A percentile compares a stretch with the other conserved stretches of the same genome.
Conservation (phyloP, 2,888 invertebrate genomes). For the Electrophaes corylata region DNA sequence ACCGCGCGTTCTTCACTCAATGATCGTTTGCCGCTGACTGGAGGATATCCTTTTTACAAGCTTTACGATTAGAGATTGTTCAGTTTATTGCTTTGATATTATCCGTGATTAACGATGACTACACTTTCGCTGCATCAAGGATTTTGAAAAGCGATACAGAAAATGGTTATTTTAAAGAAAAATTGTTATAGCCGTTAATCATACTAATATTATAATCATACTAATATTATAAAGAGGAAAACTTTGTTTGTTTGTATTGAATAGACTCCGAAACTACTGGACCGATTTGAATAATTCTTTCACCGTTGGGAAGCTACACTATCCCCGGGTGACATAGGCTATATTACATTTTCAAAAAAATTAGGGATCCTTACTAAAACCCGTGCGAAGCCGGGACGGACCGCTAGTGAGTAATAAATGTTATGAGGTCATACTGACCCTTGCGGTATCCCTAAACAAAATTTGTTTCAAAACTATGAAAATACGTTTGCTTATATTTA, state of each 20-base stretch:
- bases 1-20: constrained; percentile 30
- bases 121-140: constrained; percentile 35
- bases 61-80: constrained; percentile 61
- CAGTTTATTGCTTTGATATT: constrained; percentile 55
- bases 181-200: too few species aligned
- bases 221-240: too few species aligned
- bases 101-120: constrained; percentile 40
- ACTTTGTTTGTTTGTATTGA: too few species aligned
- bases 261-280: too few species aligned
- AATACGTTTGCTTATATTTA: constrained; percentile 1
- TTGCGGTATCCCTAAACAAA: constrained; percentile 10
- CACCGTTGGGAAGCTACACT: too few species aligned
- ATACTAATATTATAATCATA: too few species aligned
- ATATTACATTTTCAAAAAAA: too few species aligned
- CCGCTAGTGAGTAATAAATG: background rate
- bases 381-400: too few species aligned
- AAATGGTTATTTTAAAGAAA: background rate
- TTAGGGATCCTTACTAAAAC: too few species aligned
- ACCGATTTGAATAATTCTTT: too few species aligned
- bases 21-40: constrained; percentile 36
- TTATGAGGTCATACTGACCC: constrained; percentile 11
- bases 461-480: constrained; percentile 1
- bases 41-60: constrained; percentile 70
- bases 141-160: constrained; percentile 1
- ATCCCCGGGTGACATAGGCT: too few species aligned